These are phyloP conservation scores for Apamea sordens DNA, from an alignment of 2,888 invertebrate genomes.

Conservation along the genomic window DNA sequence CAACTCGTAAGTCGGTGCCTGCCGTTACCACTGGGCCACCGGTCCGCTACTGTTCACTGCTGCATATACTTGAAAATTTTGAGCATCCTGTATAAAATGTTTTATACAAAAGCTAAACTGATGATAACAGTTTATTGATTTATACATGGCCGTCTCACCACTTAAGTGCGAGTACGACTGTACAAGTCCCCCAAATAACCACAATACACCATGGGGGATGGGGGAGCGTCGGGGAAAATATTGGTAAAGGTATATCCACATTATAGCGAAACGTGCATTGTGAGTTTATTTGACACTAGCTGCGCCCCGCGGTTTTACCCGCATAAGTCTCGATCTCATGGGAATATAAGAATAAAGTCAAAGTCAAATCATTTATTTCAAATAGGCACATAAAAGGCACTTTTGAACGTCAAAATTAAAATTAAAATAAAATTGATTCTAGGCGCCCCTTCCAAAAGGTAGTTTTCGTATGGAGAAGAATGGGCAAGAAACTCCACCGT, in stretches of 20 bases:
- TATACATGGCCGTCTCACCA: constrained; percentile 47
- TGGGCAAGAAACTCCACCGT: too few species aligned
- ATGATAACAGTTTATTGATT: constrained; percentile 57
- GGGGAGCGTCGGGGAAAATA: background rate
- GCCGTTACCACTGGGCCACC: too few species aligned
- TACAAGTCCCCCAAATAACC: constrained; percentile 14
- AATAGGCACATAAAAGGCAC: too few species aligned
- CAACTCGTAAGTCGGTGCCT: too few species aligned
- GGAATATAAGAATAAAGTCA: background rate
- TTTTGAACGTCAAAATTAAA: too few species aligned
- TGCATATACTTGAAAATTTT: background rate
- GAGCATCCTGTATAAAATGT: background rate
- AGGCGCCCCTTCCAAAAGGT: too few species aligned
- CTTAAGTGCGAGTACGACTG: constrained; percentile 23
- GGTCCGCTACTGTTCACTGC: too few species aligned
- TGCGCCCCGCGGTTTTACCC: background rate
- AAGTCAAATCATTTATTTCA: too few species aligned
- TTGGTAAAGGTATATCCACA: constrained; percentile 13
- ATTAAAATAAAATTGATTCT: too few species aligned
- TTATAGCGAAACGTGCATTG: too few species aligned
- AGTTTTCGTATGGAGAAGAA: too few species aligned
- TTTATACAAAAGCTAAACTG: constrained; percentile 30
- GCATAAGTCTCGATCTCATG: background rate
- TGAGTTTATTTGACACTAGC: background rate
- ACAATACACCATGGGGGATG: constrained; percentile 18